Percentiles rank a stretch among this genome's conserved stretches.
phyloP scores from a whole-genome alignment of 2,797 vertebrate genomes.

The Triplophysa yarkandensis region DNA sequence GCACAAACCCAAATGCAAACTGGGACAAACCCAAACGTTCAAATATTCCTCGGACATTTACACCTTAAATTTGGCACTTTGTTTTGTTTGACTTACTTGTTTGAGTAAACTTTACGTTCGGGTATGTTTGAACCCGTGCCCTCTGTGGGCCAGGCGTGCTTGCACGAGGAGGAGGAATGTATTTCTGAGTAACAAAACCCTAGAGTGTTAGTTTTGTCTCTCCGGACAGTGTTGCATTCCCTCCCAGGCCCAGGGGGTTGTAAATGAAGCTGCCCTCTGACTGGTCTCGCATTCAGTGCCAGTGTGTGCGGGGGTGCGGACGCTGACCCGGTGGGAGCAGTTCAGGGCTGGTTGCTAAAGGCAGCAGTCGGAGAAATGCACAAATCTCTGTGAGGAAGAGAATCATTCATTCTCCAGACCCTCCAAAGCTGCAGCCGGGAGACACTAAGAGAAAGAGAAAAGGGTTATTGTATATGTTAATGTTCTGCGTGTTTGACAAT shows the following conservation, averaged over 20 bases:
- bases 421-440: slow-evolving; percentile 38
- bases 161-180: slow-evolving; percentile 46
- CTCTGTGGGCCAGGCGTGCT: slow-evolving; percentile 22
- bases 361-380: slow-evolving; percentile 46
- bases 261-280: slow-evolving; percentile 44
- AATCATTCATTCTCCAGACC: slow-evolving; percentile 52
- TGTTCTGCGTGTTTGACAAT: slow-evolving; percentile 52
- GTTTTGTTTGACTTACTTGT: slow-evolving; percentile 8
- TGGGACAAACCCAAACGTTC: background rate
- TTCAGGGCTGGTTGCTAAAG: slow-evolving; percentile 47
- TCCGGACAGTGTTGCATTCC: slow-evolving; percentile 6
- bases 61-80: background rate
- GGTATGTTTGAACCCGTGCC: slow-evolving; percentile 10
- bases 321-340: slow-evolving; percentile 45
- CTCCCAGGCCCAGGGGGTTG: slow-evolving; percentile 14
- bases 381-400: slow-evolving; percentile 48
- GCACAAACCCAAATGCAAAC: background rate
- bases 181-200: slow-evolving; percentile 29
- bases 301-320: slow-evolving; percentile 25
- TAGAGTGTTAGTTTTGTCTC: slow-evolving; percentile 14
- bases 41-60: background rate
- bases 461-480: slow-evolving; percentile 73
- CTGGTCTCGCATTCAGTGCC: slow-evolving; percentile 31
- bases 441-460: slow-evolving; percentile 37
- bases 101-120: background rate